phyloP scores from a whole-genome alignment of 2,888 invertebrate species.

The Boloria euphrosyne region DNA sequence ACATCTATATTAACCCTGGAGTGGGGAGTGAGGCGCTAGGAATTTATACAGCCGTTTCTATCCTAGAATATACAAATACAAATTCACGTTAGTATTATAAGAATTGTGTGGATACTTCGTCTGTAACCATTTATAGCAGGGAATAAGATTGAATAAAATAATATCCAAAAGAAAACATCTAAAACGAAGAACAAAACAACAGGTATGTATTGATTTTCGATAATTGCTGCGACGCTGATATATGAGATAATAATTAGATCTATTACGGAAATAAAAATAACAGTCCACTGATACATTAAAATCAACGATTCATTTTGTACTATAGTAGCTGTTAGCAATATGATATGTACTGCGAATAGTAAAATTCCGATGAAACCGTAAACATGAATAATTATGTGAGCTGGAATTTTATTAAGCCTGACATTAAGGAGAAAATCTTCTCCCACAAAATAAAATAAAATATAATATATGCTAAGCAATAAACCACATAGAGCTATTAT shows the following conservation, averaged over 20 bases:
- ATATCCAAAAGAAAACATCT: slow-evolving; percentile 50
- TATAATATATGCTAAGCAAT: slow-evolving; percentile 47
- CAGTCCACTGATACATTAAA: slow-evolving; percentile 56
- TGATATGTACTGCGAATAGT: slow-evolving; percentile 47
- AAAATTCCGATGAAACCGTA: slow-evolving; percentile 54
- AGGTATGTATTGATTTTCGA: slow-evolving; percentile 27
- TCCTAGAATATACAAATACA: not conserved
- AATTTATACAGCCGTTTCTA: not conserved
- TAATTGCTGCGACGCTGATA: slow-evolving; percentile 39
- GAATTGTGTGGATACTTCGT: slow-evolving; percentile 58
- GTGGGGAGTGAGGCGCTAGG: no score
- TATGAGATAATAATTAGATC: slow-evolving; percentile 47
- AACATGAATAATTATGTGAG: slow-evolving; percentile 45
- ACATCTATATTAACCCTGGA: no score
- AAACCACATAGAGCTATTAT: slow-evolving; percentile 52
- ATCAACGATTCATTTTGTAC: slow-evolving; percentile 56
- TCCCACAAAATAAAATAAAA: slow-evolving; percentile 45
- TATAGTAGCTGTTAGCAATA: slow-evolving; percentile 52
- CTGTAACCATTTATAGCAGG: slow-evolving; percentile 62
- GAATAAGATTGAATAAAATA: slow-evolving; percentile 50
- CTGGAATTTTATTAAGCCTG: slow-evolving; percentile 39
- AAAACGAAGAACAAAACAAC: slow-evolving; percentile 41
- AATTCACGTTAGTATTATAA: slow-evolving; percentile 48
- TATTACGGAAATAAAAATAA: slow-evolving; percentile 48
- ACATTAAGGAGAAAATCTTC: slow-evolving; percentile 39